Evolutionary conservation across 2,888 invertebrate species (phyloP).

Genomic region (Resseliella maxima): DNA sequence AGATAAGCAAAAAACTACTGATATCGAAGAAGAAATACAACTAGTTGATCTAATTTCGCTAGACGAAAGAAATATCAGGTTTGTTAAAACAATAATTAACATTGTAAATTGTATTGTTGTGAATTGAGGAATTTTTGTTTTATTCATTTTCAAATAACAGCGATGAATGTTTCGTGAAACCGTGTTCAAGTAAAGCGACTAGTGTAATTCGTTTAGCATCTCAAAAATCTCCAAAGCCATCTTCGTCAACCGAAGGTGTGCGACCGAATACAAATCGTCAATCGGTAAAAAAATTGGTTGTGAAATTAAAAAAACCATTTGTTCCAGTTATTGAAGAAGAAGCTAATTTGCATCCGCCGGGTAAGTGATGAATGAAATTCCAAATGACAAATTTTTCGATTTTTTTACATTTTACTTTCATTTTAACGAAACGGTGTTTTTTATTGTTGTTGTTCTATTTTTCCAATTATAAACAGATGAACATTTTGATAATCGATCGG

Average conservation of each 20-base stretch:
- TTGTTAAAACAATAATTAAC: too few species aligned
- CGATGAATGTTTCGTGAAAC: constrained; percentile 52
- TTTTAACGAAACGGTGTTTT: neutral
- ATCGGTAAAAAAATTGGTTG: constrained; percentile 65
- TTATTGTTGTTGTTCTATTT: neutral
- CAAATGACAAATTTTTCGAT: neutral
- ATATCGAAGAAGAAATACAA: neutral
- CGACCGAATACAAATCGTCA: constrained; percentile 1
- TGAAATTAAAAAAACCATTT: constrained; percentile 64
- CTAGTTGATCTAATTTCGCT: constrained; percentile 8
- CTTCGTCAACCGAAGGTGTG: constrained; percentile 55
- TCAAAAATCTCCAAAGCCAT: constrained; percentile 51
- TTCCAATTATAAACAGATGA: neutral
- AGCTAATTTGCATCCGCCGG: constrained; percentile 25
- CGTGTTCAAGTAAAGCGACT: constrained; percentile 61
- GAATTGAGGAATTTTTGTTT: neutral
- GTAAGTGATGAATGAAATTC: neutral
- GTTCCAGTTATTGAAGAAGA: constrained; percentile 56
- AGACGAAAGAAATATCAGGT: constrained; percentile 12
- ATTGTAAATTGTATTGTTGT: too few species aligned
- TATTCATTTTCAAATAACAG: neutral
- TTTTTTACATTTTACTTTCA: too few species aligned
- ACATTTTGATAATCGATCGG: constrained; percentile 20
- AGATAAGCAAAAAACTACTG: neutral
- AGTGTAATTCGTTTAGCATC: constrained; percentile 67